Percentiles rank a stretch among this genome's conserved stretches.
Evolutionary conservation across 2,113 vertebrate species (phyloP).

Genomic region (Pollachius pollachius): DNA sequence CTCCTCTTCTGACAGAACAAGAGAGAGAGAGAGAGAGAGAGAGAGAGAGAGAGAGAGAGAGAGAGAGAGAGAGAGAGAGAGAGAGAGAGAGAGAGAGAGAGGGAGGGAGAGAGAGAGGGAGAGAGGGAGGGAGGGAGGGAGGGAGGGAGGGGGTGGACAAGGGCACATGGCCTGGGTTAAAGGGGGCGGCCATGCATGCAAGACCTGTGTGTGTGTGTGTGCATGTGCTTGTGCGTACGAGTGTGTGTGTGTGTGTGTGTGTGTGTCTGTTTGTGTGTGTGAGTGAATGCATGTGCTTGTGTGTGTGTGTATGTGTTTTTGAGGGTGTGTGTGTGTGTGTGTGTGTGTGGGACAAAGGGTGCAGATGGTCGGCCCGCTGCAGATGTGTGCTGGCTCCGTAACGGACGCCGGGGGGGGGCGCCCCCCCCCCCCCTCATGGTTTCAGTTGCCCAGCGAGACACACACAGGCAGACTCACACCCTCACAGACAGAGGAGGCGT

Average conservation of each 20-base stretch:
- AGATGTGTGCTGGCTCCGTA: conserved; percentile 69
- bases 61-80: conserved; percentile 23
- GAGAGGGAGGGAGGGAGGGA: conserved; percentile 30
- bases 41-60: conserved; percentile 32
- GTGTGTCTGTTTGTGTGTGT: conserved; percentile 43
- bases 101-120: conserved; percentile 25
- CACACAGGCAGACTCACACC: not conserved
- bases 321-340: not conserved
- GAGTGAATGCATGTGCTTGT: conserved; percentile 39
- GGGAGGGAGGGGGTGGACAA: conserved; percentile 33
- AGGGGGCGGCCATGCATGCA: conserved; percentile 63
- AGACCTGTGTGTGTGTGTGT: conserved; percentile 36
- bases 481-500: not conserved
- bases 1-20: no score
- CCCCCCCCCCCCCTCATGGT: conserved; percentile 55
- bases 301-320: conserved; percentile 6
- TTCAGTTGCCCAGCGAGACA: conserved; percentile 49
- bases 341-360: conserved; percentile 70
- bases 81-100: conserved; percentile 7
- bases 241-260: conserved; percentile 27
- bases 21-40: no score
- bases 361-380: conserved; percentile 73
- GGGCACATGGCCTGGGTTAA: conserved; percentile 58
- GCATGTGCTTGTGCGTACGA: conserved; percentile 35
- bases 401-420: conserved; percentile 62